A percentile compares a stretch with the other conserved stretches of the same genome.
phyloP scores from a whole-genome alignment of 2,888 invertebrate species.

The Lysandra bellargus region DNA sequence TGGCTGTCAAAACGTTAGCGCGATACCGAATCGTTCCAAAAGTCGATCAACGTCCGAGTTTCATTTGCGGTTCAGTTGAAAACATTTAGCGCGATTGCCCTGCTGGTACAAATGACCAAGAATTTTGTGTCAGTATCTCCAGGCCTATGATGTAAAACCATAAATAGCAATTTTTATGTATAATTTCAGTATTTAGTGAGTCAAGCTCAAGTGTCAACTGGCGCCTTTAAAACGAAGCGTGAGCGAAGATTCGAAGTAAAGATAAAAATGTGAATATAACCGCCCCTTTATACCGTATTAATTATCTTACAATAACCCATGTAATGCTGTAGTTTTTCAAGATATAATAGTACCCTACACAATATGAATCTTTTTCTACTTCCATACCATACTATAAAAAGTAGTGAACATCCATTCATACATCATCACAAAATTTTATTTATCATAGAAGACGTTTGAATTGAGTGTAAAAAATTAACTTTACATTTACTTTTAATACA shows the following conservation, averaged over 20 bases:
- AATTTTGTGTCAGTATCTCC: no score
- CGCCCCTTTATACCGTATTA: background rate
- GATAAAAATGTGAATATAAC: background rate
- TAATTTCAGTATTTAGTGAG: background rate
- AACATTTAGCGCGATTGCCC: no score
- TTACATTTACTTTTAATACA: conserved; percentile 7
- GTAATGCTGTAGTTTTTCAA: background rate
- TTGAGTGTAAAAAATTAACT: background rate
- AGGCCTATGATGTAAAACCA: background rate
- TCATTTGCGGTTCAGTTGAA: no score
- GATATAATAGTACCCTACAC: background rate
- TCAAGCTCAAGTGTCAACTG: background rate
- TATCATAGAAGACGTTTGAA: background rate
- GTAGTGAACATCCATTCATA: background rate
- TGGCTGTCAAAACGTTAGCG: no score
- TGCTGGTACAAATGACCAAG: no score
- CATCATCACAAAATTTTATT: background rate
- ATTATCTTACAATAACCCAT: background rate
- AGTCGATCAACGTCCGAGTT: no score
- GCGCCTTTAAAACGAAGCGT: background rate
- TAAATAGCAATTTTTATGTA: background rate
- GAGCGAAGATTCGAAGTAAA: background rate
- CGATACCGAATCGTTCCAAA: no score
- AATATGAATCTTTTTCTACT: background rate
- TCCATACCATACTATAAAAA: background rate